Base-by-base conservation (phyloP, 92 coral and sea anemone genomes). In the Epizoanthus scotinus region DNA sequence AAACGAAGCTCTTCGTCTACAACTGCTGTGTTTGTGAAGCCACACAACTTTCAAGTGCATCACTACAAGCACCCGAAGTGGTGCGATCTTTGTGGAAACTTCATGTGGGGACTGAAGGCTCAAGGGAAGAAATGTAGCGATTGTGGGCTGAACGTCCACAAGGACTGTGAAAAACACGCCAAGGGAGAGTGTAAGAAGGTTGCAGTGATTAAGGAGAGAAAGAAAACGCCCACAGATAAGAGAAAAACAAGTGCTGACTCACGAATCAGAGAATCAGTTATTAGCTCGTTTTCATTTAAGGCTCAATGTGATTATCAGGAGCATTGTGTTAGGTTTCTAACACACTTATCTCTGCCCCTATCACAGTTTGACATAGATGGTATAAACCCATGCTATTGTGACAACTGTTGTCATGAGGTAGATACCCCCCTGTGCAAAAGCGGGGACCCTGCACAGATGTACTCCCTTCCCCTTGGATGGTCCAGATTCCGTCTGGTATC, bases 391-490 rank as follows among this genome's bases (percentile, higher is more conserved):
- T 95, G 99, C 82, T 95, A 95, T 54, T 95, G 99, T 83, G 95
- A 92, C 28, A 82, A 91, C 69, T 95, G 99, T 66, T 95, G 99
- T 82, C 94, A 87, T 31, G 99, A 95, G 64, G 93, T 91, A 28
- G 99, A 95, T 73, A 91, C 98, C 0, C 99, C 98, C 10, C 84
- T 95, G 20, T 93, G 94, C 86, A 94, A 94, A 72, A 91, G 88
- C 53, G 99, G 99, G 50, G 92, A 89, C 68, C 99, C 99, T 28
- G 88, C 99, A 10, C 90, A 89, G 77, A 91, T 79, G 63, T 95
- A 95, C 85, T 95, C 99, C 8, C 87, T 95, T 22, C 99, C 99
- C 1, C 84, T 92, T 24, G 99, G 99, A 22, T 95, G 99, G 99
- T 93, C 96, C 56, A 91, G 99, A 34, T 95, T 95, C 62, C 92